Percentiles rank a stretch among this genome's conserved stretches.
Conservation (phyloP, 1,140 invertebrate genomes). For the Spodoptera litura region DNA sequence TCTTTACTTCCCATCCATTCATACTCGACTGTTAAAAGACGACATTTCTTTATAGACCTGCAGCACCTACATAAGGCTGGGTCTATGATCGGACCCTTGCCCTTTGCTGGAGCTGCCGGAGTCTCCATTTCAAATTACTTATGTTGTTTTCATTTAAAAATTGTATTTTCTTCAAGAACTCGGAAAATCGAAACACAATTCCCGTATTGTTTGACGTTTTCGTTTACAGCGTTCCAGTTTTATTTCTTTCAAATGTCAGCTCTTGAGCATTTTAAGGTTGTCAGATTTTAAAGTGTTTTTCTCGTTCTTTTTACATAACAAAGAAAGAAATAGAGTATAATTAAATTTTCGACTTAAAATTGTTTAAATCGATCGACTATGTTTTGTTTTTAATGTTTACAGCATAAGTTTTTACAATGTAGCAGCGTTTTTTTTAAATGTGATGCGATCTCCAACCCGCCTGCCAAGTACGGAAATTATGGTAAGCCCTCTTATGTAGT, state of each 20-base stretch:
- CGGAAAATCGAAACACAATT: constrained; percentile 37
- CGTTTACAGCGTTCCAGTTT: neutral
- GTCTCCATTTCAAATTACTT: constrained; percentile 46
- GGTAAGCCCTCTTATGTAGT: too few relatives aligned
- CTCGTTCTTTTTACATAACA: neutral
- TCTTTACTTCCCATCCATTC: constrained; percentile 71
- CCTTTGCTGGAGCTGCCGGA: constrained; percentile 45
- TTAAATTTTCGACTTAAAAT: too few relatives aligned
- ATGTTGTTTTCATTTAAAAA: constrained; percentile 41
- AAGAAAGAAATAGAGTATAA: neutral
- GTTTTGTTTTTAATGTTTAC: too few relatives aligned
- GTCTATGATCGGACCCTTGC: constrained; percentile 71
- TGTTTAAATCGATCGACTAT: too few relatives aligned
- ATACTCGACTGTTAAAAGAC: constrained; percentile 69
- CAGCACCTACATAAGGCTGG: constrained; percentile 73
- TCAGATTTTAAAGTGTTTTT: neutral
- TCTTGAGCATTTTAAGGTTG: neutral
- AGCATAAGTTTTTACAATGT: too few relatives aligned
- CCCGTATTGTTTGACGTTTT: constrained; percentile 36
- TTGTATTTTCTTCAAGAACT: neutral
- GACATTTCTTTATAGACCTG: constrained; percentile 75
- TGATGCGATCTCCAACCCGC: too few relatives aligned
- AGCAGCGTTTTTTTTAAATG: too few relatives aligned
- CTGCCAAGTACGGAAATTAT: too few relatives aligned
- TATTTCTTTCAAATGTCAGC: neutral